Evolutionary conservation across 2,797 vertebrate species (phyloP).

Genomic region (Mus caroli): DNA sequence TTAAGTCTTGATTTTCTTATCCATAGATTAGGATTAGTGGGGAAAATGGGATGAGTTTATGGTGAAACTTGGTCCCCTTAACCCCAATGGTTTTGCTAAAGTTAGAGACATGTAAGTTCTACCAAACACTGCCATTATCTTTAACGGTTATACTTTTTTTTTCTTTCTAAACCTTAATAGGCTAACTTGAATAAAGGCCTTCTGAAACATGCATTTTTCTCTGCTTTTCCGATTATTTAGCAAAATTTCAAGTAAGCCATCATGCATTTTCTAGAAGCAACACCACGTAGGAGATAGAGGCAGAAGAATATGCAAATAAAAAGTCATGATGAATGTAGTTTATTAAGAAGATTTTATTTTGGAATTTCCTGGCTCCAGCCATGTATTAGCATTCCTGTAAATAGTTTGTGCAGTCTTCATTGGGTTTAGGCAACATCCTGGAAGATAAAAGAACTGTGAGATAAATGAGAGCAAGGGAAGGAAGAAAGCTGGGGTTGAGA

Average conservation of each 20-base stretch:
- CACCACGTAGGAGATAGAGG: not conserved
- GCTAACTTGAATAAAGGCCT: not conserved
- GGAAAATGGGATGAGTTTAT: not conserved
- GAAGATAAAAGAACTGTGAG: slow-evolving; percentile 9
- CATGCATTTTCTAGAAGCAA: not conserved
- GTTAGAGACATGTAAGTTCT: not conserved
- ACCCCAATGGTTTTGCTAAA: not conserved
- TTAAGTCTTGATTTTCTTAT: not conserved
- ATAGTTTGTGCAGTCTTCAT: slow-evolving; percentile 28
- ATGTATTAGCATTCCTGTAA: slow-evolving; percentile 3
- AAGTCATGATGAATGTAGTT: not conserved
- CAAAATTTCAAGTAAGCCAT: not conserved
- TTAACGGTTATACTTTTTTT: not conserved
- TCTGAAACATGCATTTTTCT: not conserved
- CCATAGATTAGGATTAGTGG: not conserved
- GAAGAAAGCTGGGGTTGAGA: not conserved
- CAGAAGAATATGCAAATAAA: not conserved
- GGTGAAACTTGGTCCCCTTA: not conserved
- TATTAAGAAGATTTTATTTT: slow-evolving; percentile 53
- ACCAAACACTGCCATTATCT: not conserved
- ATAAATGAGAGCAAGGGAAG: not conserved
- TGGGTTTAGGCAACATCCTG: slow-evolving; percentile 26
- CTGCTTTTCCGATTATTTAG: not conserved
- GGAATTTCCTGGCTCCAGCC: slow-evolving; percentile 13
- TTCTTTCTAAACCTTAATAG: not conserved